Evolutionary conservation across 2,113 vertebrate species (phyloP).

Genomic region (Rousettus leschenaultii): DNA sequence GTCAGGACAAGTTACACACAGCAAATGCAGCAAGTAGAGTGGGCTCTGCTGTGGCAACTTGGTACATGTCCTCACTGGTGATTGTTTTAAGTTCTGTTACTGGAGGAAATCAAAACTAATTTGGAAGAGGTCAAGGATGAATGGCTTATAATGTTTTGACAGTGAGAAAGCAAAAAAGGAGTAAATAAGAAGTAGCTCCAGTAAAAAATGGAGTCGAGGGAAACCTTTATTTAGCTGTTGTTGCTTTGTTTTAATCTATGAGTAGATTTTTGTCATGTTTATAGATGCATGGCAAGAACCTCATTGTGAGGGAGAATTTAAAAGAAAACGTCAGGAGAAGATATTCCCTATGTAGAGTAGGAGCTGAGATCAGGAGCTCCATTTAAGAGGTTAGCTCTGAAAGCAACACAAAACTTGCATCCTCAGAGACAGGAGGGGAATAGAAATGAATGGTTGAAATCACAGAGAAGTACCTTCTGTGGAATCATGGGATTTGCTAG

Average conservation of each 20-base stretch:
- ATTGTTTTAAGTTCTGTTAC: background rate
- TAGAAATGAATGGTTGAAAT: background rate
- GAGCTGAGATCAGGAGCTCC: background rate
- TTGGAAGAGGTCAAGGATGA: background rate
- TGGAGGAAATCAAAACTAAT: background rate
- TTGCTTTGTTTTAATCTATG: background rate
- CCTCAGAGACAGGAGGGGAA: background rate
- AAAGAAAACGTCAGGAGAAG: background rate
- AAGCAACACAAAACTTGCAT: background rate
- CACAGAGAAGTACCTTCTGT: background rate
- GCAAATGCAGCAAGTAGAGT: background rate
- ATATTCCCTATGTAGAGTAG: background rate
- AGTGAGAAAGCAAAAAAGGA: background rate
- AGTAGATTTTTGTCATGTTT: background rate
- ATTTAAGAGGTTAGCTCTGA: background rate
- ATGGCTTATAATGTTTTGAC: background rate
- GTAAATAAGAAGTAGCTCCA: background rate
- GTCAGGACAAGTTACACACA: background rate
- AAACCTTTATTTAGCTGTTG: background rate
- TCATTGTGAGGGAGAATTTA: background rate
- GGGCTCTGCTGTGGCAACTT: background rate
- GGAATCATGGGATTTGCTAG: background rate
- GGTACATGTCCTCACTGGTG: accelerated
- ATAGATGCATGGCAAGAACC: background rate
- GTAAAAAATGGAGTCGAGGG: background rate